Percentiles rank a stretch among this genome's conserved stretches.
These are phyloP conservation scores for Probaryconus sp. DNA, from an alignment of 1,140 invertebrate genomes.

Conservation along the genomic window DNA sequence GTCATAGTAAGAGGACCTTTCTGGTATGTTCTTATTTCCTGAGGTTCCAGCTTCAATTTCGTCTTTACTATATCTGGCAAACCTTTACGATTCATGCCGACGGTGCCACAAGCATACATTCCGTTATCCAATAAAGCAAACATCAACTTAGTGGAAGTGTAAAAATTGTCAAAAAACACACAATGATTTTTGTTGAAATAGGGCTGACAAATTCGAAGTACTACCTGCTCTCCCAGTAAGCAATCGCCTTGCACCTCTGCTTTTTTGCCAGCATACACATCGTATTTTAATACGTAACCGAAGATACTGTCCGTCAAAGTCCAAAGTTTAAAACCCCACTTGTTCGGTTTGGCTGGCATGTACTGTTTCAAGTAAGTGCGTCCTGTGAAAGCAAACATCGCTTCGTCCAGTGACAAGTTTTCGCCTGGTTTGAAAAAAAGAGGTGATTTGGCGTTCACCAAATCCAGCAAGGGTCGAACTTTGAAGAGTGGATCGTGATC, in stretches of 20 bases:
- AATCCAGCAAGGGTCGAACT: neutral
- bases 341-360: constrained; percentile 1
- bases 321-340: constrained; percentile 14
- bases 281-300: constrained; percentile 3
- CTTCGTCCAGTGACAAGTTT: too few species aligned
- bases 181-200: constrained; percentile 2
- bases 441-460: too few species aligned
- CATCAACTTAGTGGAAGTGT: constrained; percentile 5
- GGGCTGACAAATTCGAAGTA: neutral
- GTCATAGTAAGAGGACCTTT: neutral
- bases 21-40: too few species aligned
- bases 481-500: constrained; percentile 5
- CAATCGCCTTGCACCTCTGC: neutral
- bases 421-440: too few species aligned
- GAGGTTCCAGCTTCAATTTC: too few species aligned
- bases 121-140: neutral
- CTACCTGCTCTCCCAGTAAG: constrained; percentile 7
- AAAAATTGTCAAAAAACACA: constrained; percentile 12
- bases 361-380: too few species aligned
- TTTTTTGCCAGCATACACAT: constrained; percentile 9
- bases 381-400: too few species aligned
- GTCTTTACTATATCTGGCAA: too few species aligned
- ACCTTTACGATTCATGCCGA: too few species aligned
- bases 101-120: neutral
- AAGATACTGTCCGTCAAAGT: constrained; percentile 1